These are phyloP conservation scores for Hippocampus zosterae DNA, from an alignment of 2,113 vertebrate species.

Conservation along the genomic window DNA sequence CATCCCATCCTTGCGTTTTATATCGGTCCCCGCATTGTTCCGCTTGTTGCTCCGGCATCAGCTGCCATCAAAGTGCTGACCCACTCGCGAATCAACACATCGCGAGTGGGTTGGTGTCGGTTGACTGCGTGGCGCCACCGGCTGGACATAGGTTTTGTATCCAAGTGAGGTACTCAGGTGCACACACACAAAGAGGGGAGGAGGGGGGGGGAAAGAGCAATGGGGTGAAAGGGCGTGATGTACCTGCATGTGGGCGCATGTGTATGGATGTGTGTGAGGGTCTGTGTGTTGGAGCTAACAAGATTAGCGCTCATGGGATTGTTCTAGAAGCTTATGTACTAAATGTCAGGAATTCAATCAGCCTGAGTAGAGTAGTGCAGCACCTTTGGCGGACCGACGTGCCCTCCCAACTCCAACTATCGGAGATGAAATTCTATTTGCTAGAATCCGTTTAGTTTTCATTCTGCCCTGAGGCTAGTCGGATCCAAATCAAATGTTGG, in stretches of 20 bases:
- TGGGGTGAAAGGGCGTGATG: background rate
- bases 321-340: slow-evolving; percentile 36
- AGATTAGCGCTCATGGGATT: slow-evolving; percentile 46
- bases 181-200: background rate
- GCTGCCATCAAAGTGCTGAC: slow-evolving; percentile 28
- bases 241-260: background rate
- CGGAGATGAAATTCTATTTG: background rate
- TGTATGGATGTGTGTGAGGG: background rate
- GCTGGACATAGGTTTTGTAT: slow-evolving; percentile 8
- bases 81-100: slow-evolving; percentile 20
- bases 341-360: slow-evolving; percentile 46
- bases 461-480: background rate
- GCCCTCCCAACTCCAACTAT: background rate
- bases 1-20: slow-evolving; percentile 5
- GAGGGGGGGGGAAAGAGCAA: background rate
- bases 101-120: slow-evolving; percentile 40
- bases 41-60: background rate
- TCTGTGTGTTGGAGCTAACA: slow-evolving; percentile 29
- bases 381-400: slow-evolving; percentile 7
- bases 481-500: background rate
- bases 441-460: slow-evolving; percentile 1
- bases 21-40: slow-evolving; percentile 1
- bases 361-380: slow-evolving; percentile 23
- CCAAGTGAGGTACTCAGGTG: slow-evolving; percentile 14
- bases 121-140: slow-evolving; percentile 35